Evolutionary conservation across 2,888 invertebrate species (phyloP), one percentile per base, ranked within the genome.

Genomic region (Heliconius ismenius): DNA sequence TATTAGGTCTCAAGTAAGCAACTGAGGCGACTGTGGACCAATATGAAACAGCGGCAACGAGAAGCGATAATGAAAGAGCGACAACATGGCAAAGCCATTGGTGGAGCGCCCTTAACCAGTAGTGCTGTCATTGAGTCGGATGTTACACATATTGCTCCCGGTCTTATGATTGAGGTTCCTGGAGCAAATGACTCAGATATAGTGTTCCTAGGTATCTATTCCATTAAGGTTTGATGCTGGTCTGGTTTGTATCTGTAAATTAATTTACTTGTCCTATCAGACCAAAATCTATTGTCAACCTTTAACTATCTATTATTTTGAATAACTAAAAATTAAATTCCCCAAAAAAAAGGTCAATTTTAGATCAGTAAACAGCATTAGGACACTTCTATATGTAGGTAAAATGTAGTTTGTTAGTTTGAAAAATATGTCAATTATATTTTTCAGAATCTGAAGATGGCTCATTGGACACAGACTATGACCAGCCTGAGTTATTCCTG

Each of bases 41-140:
- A 82, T 65, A 36, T 80, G 63, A 82, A 81, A 63, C 81, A 81
- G 58, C 78, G 81, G 24, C 78, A 80, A 62, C 74, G 81, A 70
- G 74, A 74, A 24, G 78, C 80, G n/a, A 24, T 78, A 43, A 76
- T 73, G 2, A 79, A 80, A 73, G 76, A 78, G 67, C 73, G 77
- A 10, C 78, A 79, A 76, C 76, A 77, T 70, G 58, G 63, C 13
- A 65, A 76, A 58, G 65, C 75, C 65, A 36, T 60, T 60, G 64
- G 64, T 13, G 73, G 49, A 54, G 78, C 70, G 32, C 72, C 72
- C 32, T 70, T 65, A 24, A 73, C 54, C 26, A 73, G 70, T 54
- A 54, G 63, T 65, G 67, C 73, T 49, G 74, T 26, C 6, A 74
- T 76, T 65, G 78, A 78, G 65, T 72, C 78, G 4, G 78, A 74